These are phyloP conservation scores for Hymenopus coronatus DNA, from an alignment of 2,888 invertebrate genomes.

Conservation along the genomic window DNA sequence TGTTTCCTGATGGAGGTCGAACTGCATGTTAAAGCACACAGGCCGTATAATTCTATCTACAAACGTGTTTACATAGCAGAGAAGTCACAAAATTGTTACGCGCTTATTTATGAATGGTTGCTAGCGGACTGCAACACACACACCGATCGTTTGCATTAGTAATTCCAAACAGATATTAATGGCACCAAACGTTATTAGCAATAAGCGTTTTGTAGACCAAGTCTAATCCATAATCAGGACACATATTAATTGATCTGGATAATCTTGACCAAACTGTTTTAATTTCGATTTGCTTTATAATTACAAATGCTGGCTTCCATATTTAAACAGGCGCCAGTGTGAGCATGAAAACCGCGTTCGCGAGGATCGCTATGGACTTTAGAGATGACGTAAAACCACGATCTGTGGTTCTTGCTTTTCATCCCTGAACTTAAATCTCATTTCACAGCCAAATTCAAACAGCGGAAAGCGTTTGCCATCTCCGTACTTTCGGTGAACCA, in stretches of 20 bases:
- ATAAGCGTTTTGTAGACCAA: not conserved
- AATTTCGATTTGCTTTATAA: not conserved
- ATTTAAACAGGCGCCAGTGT: not conserved
- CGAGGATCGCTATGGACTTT: not conserved
- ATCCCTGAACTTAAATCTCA: not conserved
- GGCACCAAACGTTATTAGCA: not conserved
- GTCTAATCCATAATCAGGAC: not conserved
- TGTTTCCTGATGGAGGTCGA: not conserved
- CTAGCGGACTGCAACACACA: not conserved
- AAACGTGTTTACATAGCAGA: not conserved
- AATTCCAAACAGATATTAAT: not conserved
- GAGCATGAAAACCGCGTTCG: not conserved
- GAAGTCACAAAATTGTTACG: not conserved
- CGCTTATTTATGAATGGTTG: not conserved
- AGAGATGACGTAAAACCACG: not conserved
- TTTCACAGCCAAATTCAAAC: not conserved
- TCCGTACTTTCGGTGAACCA: not conserved
- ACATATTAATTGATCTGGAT: not conserved
- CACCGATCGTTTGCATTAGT: not conserved
- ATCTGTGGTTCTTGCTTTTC: not conserved
- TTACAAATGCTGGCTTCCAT: not conserved
- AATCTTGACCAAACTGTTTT: not conserved
- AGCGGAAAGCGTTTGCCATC: not conserved
- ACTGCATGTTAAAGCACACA: not conserved
- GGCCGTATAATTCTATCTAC: not conserved